Base-by-base conservation (phyloP, 2,888 invertebrate species). In the Andrena haemorrhoa region DNA sequence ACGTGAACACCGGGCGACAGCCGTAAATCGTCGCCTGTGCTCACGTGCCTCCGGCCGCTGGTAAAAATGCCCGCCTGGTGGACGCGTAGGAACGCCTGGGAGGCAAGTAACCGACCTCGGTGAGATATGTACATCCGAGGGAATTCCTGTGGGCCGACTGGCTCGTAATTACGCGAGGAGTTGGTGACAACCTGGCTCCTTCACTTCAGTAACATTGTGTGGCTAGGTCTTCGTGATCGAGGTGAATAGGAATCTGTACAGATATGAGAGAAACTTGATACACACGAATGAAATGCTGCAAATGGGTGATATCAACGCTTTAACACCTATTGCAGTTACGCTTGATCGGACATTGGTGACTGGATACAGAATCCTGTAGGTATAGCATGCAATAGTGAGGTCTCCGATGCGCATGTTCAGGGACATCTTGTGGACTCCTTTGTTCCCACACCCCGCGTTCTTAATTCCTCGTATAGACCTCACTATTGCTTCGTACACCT, bases 1-100 rank as follows among this genome's bases (percentile, higher is more conserved):
- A 77, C 73, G 61, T 66, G 75, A 76, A 72, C 75, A 65, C 49
- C 29, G 31, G 66, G 71, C 61, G 66, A 72, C 76, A 86, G 81
- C 23, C 84, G 58, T 86, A 86, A 86, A 83, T 86, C 61, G 47
- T 68, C 35, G 35, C 12, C 53, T n/a, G 26, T 53, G 65, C 75
- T 78, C 79, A 72, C 70, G 72, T 82, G 77, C 69, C 58, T n/a
- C 65, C 51, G 76, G 53, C n/a, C 41, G 69, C 70, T 86, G 75
- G 51, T 77, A 86, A 86, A 75, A 79, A 70, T 76, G 72, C 12
- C 53, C 35, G 76, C 63, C 23, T 26, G 31, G 16, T 49, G 53
- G 60, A 78, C 69, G 81, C 73, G 60, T 61, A 33, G 76, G 70
- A 83, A 74, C 66, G 49, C 53, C 58, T 35, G 29, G 16, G 47